phyloP scores from a whole-genome alignment of 2,888 invertebrate species.

The Malthinus seriepunctatus region DNA sequence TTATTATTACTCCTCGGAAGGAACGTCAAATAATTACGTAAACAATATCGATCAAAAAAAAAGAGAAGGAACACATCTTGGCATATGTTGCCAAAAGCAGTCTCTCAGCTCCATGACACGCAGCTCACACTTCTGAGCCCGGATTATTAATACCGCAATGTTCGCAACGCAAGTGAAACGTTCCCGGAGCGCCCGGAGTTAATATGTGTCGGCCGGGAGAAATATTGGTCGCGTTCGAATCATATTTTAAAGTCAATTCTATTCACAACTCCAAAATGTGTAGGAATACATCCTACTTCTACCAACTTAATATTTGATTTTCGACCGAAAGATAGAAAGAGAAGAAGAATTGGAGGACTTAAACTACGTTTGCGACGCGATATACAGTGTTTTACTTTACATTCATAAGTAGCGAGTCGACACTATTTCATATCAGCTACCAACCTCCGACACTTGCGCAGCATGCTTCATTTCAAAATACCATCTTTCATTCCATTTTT shows the following conservation, averaged over 20 bases:
- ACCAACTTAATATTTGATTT: slow-evolving; percentile 31
- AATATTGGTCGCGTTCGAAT: slow-evolving; percentile 50
- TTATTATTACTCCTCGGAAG: slow-evolving; percentile 12
- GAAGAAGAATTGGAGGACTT: slow-evolving; percentile 17
- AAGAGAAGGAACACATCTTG: not conserved
- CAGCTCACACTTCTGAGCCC: slow-evolving; percentile 33
- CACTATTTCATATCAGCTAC: slow-evolving; percentile 53
- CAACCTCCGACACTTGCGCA: slow-evolving; percentile 51
- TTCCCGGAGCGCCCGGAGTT: slow-evolving; percentile 38
- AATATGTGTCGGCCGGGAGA: slow-evolving; percentile 43
- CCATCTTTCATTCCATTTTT: slow-evolving; percentile 54
- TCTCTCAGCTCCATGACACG: slow-evolving; percentile 29
- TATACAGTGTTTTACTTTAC: slow-evolving; percentile 50
- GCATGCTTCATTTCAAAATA: slow-evolving; percentile 52
- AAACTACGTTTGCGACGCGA: slow-evolving; percentile 15
- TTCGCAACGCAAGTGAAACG: slow-evolving; percentile 35
- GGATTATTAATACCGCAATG: slow-evolving; percentile 42
- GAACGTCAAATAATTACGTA: not conserved
- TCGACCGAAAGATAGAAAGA: slow-evolving; percentile 13
- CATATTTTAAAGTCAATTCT: slow-evolving; percentile 52
- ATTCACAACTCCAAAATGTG: slow-evolving; percentile 38
- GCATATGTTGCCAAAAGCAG: slow-evolving; percentile 27
- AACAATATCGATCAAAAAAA: not conserved
- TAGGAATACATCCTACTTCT: slow-evolving; percentile 31
- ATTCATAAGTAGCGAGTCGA: slow-evolving; percentile 50